These are phyloP conservation scores for Ormyrus pomaceus DNA, from an alignment of 2,888 invertebrate species.

Conservation along the genomic window DNA sequence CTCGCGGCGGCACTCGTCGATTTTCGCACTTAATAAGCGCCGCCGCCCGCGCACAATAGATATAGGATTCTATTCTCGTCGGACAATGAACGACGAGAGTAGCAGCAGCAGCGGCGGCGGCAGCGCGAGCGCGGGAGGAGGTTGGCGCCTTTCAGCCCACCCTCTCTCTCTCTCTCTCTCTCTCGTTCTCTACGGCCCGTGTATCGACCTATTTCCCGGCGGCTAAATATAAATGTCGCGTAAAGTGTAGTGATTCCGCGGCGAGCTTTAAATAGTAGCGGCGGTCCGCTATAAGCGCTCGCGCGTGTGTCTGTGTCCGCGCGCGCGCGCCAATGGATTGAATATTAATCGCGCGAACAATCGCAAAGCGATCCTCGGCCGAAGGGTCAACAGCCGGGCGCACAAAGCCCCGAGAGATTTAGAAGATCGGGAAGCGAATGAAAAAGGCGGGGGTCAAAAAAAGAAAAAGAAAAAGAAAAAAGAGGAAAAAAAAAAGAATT, in stretches of 20 bases:
- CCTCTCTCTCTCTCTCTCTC: neutral
- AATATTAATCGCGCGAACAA: slow-evolving; percentile 22
- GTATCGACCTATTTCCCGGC: slow-evolving; percentile 30
- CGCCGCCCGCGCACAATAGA: neutral
- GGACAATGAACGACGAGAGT: slow-evolving; percentile 10
- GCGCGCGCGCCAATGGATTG: neutral
- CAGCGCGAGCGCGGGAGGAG: neutral
- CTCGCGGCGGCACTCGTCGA: neutral
- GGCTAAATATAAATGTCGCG: slow-evolving; percentile 31
- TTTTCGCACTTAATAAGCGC: slow-evolving; percentile 3
- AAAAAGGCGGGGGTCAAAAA: neutral
- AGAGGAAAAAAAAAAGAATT: slow-evolving; percentile 10
- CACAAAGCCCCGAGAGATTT: slow-evolving; percentile 42
- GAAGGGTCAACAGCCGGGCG: neutral
- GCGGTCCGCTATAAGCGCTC: neutral
- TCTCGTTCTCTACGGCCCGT: neutral
- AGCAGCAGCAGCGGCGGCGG: too few relatives aligned
- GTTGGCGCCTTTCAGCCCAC: neutral
- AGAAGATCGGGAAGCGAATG: slow-evolving; percentile 36
- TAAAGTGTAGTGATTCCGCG: slow-evolving; percentile 12
- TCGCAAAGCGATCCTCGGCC: neutral
- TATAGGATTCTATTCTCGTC: slow-evolving; percentile 20
- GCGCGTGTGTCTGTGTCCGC: neutral
- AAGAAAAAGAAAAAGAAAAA: slow-evolving; percentile 5
- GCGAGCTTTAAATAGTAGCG: slow-evolving; percentile 22